Percentiles rank a stretch among this genome's conserved stretches.
These are phyloP conservation scores for Aythya baeri DNA, from an alignment of 2,113 vertebrate genomes.

Conservation along the genomic window DNA sequence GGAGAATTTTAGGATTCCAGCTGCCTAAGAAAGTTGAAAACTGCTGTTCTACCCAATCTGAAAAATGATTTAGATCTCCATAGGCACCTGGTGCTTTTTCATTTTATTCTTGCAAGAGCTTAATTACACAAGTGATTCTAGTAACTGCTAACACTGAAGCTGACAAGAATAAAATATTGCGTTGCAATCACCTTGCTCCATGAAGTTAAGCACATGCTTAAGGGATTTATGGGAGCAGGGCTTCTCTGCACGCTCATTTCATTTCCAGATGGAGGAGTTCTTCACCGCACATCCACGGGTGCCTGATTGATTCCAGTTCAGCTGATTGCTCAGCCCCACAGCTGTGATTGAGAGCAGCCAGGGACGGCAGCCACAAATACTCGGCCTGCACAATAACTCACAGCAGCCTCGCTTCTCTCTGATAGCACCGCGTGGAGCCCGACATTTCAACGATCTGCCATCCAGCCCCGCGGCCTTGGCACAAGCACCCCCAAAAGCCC, in stretches of 20 bases:
- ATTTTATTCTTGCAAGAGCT: slow-evolving; percentile 26
- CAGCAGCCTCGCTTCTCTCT: not conserved
- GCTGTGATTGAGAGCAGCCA: not conserved
- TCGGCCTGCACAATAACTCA: not conserved
- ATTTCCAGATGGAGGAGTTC: not conserved
- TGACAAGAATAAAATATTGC: slow-evolving; percentile 47
- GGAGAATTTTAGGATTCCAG: not conserved
- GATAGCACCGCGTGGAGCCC: not conserved
- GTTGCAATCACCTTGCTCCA: not conserved
- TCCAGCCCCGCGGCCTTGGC: not conserved
- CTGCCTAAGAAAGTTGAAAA: not conserved
- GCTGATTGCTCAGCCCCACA: not conserved
- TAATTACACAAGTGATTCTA: slow-evolving; percentile 49
- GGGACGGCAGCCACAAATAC: not conserved
- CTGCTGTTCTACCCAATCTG: not conserved
- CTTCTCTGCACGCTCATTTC: not conserved
- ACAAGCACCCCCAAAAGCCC: not conserved
- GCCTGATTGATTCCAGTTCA: not conserved
- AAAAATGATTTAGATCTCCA: slow-evolving; percentile 36
- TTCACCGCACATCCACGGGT: fast-evolving
- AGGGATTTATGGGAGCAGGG: not conserved
- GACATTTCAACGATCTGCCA: not conserved
- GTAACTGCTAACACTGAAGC: not conserved
- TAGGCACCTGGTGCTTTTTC: not conserved
- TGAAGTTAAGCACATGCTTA: not conserved